These are phyloP conservation scores for Villa cingulata DNA, from an alignment of 2,888 invertebrate species.

Conservation along the genomic window DNA sequence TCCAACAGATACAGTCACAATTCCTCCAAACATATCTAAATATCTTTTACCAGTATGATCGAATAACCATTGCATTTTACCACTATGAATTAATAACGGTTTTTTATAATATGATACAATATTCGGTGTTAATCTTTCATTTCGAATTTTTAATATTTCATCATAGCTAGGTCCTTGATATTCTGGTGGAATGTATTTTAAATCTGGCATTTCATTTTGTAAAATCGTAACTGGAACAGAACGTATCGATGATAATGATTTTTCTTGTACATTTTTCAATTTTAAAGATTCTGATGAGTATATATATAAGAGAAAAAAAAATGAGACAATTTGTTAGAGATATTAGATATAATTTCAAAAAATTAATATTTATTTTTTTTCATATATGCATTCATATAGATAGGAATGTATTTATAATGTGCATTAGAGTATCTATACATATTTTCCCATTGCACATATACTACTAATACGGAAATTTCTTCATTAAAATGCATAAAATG, in stretches of 20 bases:
- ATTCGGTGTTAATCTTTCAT: slow-evolving; percentile 54
- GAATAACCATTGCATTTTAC: slow-evolving; percentile 84
- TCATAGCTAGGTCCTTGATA: slow-evolving; percentile 49
- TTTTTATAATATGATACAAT: slow-evolving; percentile 62
- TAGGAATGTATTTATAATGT: too few relatives aligned
- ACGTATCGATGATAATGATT: slow-evolving; percentile 11
- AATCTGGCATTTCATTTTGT: slow-evolving; percentile 27
- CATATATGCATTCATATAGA: too few relatives aligned
- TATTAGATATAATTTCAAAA: too few relatives aligned
- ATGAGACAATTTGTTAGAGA: too few relatives aligned
- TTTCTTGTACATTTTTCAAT: slow-evolving; percentile 6
- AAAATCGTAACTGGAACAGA: slow-evolving; percentile 14
- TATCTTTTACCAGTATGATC: slow-evolving; percentile 77
- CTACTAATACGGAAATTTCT: too few relatives aligned
- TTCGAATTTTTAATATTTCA: slow-evolving; percentile 44
- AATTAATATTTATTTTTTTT: too few relatives aligned
- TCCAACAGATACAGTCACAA: slow-evolving; percentile 93
- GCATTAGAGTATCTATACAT: too few relatives aligned
- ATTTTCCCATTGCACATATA: too few relatives aligned
- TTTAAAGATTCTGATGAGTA: background rate
- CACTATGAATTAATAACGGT: slow-evolving; percentile 73
- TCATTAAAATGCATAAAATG: too few relatives aligned
- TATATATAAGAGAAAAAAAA: too few relatives aligned
- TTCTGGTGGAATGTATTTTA: slow-evolving; percentile 19
- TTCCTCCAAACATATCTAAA: slow-evolving; percentile 91